Evolutionary conservation across 2,888 invertebrate species (phyloP).

Genomic region (Ellobium chinense): DNA sequence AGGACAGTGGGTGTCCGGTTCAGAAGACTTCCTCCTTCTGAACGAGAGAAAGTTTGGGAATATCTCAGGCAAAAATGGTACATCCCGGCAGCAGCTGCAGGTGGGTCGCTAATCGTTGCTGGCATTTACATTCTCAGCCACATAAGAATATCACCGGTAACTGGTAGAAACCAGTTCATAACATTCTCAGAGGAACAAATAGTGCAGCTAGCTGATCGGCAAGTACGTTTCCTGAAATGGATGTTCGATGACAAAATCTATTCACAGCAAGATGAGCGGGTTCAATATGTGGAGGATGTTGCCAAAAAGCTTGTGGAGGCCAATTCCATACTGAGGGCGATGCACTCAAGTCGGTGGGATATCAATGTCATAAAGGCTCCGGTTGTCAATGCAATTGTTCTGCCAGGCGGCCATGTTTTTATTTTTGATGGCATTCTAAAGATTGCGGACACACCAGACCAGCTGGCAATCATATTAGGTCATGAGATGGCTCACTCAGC

Average conservation of each 20-base stretch:
- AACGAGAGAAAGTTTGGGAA: constrained; percentile 62
- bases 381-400: constrained; percentile 81
- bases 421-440: constrained; percentile 82
- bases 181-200: constrained; percentile 80
- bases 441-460: constrained; percentile 80
- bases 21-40: constrained; percentile 75
- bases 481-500: constrained; percentile 84
- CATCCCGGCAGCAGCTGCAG: neutral
- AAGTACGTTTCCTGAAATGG: constrained; percentile 77
- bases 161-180: constrained; percentile 81
- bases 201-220: constrained; percentile 75
- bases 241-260: constrained; percentile 75
- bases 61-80: constrained; percentile 44
- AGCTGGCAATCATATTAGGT: constrained; percentile 82
- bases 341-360: constrained; percentile 80
- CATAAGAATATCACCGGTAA: constrained; percentile 81
- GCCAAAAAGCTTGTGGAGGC: constrained; percentile 78
- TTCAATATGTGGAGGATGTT: constrained; percentile 77
- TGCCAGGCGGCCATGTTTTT: constrained; percentile 83
- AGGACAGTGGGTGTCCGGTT: constrained; percentile 79
- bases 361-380: constrained; percentile 80
- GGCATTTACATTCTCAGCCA: constrained; percentile 77
- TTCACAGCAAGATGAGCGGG: constrained; percentile 76
- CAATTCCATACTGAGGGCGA: constrained; percentile 80
- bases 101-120: constrained; percentile 21